A percentile compares a stretch with the other conserved stretches of the same genome.
Evolutionary conservation across 2,113 vertebrate species (phyloP).

Genomic region (Mesembrinibis cayennensis): DNA sequence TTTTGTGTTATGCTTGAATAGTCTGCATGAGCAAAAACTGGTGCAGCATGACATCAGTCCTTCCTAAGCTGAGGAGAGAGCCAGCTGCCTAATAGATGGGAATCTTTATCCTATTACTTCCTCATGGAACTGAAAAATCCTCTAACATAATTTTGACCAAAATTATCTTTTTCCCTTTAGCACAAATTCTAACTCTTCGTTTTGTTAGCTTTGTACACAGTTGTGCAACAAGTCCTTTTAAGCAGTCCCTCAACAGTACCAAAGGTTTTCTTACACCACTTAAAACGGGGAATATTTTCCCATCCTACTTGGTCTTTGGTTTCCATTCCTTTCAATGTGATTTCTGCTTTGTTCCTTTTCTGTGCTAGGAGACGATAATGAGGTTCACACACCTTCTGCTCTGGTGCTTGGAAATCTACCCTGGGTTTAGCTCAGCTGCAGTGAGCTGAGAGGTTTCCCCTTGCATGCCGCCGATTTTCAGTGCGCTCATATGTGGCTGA

Average conservation of each 20-base stretch:
- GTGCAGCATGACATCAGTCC: not conserved
- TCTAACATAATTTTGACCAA: not conserved
- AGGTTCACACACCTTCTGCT: constrained; percentile 42
- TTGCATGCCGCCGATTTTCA: constrained; percentile 42
- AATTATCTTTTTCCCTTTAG: not conserved
- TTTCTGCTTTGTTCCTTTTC: constrained; percentile 50
- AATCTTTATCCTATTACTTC: not conserved
- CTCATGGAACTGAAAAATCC: not conserved
- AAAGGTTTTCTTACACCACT: not conserved
- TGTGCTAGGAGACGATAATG: constrained; percentile 18
- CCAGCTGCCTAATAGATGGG: not conserved
- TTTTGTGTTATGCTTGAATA: not conserved
- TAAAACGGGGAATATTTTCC: constrained; percentile 11
- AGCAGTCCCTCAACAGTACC: not conserved
- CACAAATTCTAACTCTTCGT: not conserved
- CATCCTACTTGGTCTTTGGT: not conserved
- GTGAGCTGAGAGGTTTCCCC: constrained; percentile 38
- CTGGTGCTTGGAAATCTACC: constrained; percentile 60
- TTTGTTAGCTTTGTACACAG: not conserved
- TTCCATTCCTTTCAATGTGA: not conserved
- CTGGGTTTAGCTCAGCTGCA: constrained; percentile 64
- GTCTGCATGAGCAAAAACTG: not conserved
- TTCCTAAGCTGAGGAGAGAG: not conserved
- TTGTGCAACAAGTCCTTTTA: not conserved
- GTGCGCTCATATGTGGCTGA: constrained; percentile 44